Evolutionary conservation across 2,888 invertebrate genomes (phyloP), one percentile per base, ranked within the genome.

Genomic region (Elysia crispata): DNA sequence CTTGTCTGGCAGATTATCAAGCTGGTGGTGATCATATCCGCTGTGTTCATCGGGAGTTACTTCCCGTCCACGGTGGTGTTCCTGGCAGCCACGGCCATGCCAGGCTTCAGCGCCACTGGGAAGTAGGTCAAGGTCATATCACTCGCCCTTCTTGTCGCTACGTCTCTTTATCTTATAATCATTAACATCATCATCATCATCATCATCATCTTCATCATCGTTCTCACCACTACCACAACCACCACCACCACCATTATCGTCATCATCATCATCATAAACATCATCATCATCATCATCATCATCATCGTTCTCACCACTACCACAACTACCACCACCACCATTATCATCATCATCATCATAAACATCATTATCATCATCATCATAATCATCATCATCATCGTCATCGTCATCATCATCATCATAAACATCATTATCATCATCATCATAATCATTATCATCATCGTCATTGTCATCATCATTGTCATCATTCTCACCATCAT

Each of bases 141-240:
- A 30, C 28, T 62, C 23, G 1, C 23, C 3, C 23, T n/a, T 15
- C 41, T 25, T n/a, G 49, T 70, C 23, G 31, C 18, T 49, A 25
- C 8, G 70, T 41, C n/a, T n/a, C n/a, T n/a, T n/a, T n/a, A 30
- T 31, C 20, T 28, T 20, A 70, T 70, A n/a, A 70, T 70, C 70
- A 70, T 70, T 33, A 31, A 31, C 70, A 31, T 70, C 70, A 31
- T 70, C 70, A 31, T 70, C 70, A 70, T 31, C 41, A 31, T 70
- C 70, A 70, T 70, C 70, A 70, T 70, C 70, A 70, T 70, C 70
- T 31, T 31, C 70, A 31, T 70, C 70, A 31, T 70, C 70, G 15
- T 70, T 33, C 30, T 41, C 41, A 33, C 25, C 60, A 60, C 15
- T 13, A 60, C 15, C 25, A 60, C 15, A 3, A 60, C 15, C 25